phyloP scores from a whole-genome alignment of 2,888 invertebrate species.

The Caenorhabditis auriculariae region DNA sequence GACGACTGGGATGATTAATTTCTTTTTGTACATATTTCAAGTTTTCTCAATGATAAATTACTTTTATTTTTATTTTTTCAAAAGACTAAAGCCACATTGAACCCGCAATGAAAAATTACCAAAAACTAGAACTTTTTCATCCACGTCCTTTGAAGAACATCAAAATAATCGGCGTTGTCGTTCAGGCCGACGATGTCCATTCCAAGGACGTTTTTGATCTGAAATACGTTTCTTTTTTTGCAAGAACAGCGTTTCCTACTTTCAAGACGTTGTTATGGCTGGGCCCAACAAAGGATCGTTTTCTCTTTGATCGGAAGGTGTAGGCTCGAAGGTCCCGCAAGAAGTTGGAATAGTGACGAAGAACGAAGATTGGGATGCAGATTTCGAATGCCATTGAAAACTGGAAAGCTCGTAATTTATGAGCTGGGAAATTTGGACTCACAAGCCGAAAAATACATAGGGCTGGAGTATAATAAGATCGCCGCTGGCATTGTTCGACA shows the following conservation, averaged over 20 bases:
- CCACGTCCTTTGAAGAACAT: constrained; percentile 14
- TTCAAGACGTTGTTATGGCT: too few species aligned
- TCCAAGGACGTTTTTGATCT: constrained; percentile 23
- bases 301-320: too few species aligned
- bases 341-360: not conserved
- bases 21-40: not conserved
- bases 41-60: not conserved
- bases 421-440: too few species aligned
- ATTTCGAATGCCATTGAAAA: not conserved
- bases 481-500: too few species aligned
- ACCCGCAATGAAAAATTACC: too few species aligned
- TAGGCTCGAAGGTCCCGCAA: too few species aligned
- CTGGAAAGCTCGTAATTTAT: too few species aligned
- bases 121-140: constrained; percentile 2
- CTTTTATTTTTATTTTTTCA: not conserved
- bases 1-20: constrained; percentile 1
- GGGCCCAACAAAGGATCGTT: too few species aligned
- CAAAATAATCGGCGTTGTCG: constrained; percentile 14
- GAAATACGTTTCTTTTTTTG: not conserved
- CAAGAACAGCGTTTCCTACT: too few species aligned
- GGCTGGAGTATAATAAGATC: too few species aligned
- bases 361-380: not conserved
- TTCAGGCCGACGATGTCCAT: constrained; percentile 17
- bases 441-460: too few species aligned
- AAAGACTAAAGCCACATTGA: too few species aligned